Conservation (phyloP, 2,113 vertebrate genomes). For the Microcebus lehilahytsara region DNA sequence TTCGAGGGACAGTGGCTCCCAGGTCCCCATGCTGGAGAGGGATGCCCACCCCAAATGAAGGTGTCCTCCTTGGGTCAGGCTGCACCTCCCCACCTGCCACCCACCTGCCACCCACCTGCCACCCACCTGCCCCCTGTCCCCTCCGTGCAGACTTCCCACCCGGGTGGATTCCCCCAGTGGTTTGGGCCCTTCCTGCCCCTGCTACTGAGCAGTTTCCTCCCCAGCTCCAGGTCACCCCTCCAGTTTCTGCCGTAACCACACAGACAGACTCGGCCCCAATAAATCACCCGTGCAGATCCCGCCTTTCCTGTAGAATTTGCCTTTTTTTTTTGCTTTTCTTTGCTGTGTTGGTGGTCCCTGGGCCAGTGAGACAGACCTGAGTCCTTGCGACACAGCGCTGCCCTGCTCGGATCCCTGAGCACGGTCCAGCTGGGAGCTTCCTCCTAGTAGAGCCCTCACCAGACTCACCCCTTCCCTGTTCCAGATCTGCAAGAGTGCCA, state of each 20-base stretch:
- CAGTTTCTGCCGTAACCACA: conserved; percentile 45
- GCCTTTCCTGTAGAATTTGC: background rate
- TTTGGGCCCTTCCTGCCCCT: conserved; percentile 48
- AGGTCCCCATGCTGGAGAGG: background rate
- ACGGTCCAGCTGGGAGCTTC: background rate
- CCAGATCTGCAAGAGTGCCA: conserved; percentile 11
- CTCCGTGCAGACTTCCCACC: background rate
- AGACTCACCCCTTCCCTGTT: background rate
- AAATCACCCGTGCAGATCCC: background rate
- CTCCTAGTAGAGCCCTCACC: background rate
- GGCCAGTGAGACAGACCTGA: background rate
- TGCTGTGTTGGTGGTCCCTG: background rate
- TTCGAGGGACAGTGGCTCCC: background rate
- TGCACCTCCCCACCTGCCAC: too few species aligned
- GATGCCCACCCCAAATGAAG: background rate
- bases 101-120: background rate
- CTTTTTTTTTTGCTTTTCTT: background rate
- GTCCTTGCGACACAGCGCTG: background rate
- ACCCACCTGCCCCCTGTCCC: too few species aligned
- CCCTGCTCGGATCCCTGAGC: background rate
- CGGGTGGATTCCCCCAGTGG: background rate
- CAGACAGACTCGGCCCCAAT: background rate
- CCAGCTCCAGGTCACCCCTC: background rate
- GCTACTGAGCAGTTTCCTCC: conserved; percentile 1
- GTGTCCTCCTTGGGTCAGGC: background rate